Base-by-base conservation (phyloP, 1,140 invertebrate genomes). In the Zaprionus inermis region DNA sequence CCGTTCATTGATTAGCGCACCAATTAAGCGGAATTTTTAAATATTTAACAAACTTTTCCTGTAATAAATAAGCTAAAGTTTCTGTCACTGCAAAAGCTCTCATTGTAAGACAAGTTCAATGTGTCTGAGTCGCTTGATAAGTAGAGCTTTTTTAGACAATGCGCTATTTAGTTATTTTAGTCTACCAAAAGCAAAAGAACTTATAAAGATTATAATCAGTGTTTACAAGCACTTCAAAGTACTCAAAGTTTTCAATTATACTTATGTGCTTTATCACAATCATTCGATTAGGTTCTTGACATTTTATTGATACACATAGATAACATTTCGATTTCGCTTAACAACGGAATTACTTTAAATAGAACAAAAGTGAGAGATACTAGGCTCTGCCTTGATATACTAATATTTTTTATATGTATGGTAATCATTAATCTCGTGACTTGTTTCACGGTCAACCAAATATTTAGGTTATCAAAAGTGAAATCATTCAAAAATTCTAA, bases 361-460 rank as follows among this genome's bases (percentile, higher is more conserved):
- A 49, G 44, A 49, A 49, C 7, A 49, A 16, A 16, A 16, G 6
- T 44, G 38, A 7, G 3, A 9, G 6, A 18, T 14, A n/a, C 12
- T 38, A 38, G 6, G 14, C 3, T 46, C 18, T 46, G 41, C 41
- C 9, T 10, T 2, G 5, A 46, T 46, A 41, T 4, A 16, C n/a
- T n/a, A n/a, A n/a, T n/a, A n/a, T n/a, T n/a, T n/a, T n/a, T n/a
- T n/a, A n/a, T n/a, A n/a, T n/a, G n/a, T 16, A 18, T 44, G 12
- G 4, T 24, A 24, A 46, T 18, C 59, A 64, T 49, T 46, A 34
- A 56, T 28, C 51, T 55, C 55, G 55, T 67, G 55, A 59, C 52
- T 52, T 38, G 41, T 6, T 20, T 44, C 24, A 59, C 4, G 6
- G 46, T 30, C 36, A 56, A 3, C 24, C 6, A 18, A 64, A 64